Evolutionary conservation across 1,140 invertebrate genomes (phyloP).

Genomic region (Zaprionus gabonicus): DNA sequence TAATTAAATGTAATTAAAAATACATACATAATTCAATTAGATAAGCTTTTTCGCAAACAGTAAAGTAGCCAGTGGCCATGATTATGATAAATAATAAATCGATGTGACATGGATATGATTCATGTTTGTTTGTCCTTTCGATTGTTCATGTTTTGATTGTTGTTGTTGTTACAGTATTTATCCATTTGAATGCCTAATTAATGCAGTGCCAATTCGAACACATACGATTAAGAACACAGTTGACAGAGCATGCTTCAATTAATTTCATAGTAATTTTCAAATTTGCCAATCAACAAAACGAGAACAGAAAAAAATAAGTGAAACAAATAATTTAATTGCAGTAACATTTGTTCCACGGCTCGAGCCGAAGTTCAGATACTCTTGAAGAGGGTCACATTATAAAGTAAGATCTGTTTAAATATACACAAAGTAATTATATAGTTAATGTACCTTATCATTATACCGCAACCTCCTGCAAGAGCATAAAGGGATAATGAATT

Average conservation of each 20-base stretch:
- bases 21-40: constrained; percentile 52
- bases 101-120: constrained; percentile 43
- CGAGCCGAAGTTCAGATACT: not conserved
- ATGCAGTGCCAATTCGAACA: constrained; percentile 64
- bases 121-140: constrained; percentile 11
- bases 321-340: not conserved
- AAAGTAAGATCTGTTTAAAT: not conserved
- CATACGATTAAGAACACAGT: constrained; percentile 41
- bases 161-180: constrained; percentile 4
- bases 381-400: not conserved
- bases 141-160: not conserved
- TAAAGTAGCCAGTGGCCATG: constrained; percentile 46
- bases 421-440: not conserved
- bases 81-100: constrained; percentile 44
- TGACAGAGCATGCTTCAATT: constrained; percentile 63
- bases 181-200: constrained; percentile 19
- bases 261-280: constrained; percentile 44
- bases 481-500: not conserved
- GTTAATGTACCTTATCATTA: not conserved
- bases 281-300: constrained; percentile 25
- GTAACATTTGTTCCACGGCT: not conserved
- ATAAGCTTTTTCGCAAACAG: constrained; percentile 63
- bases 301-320: constrained; percentile 6
- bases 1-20: constrained; percentile 31
- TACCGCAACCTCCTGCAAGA: not conserved